phyloP scores from a whole-genome alignment of 2,797 vertebrate genomes.

The Threskiornis aethiopicus region DNA sequence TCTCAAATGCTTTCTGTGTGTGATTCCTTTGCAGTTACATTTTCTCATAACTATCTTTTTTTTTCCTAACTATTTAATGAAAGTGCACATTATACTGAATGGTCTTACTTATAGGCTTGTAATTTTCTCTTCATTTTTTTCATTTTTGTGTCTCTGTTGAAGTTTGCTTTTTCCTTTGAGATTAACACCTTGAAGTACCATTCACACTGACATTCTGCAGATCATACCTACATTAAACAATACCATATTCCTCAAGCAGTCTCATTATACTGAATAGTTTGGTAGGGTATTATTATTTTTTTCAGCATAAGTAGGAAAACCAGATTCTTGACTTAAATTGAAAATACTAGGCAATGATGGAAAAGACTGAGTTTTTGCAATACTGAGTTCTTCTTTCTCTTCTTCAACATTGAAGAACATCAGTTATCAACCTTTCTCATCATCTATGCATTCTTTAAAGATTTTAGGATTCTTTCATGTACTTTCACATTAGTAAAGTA shows the following conservation, averaged over 20 bases:
- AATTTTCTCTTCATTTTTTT: background rate
- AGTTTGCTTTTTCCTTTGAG: background rate
- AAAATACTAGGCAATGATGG: background rate
- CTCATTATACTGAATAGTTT: background rate
- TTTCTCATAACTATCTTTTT: background rate
- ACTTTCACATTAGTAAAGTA: background rate
- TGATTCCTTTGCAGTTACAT: background rate
- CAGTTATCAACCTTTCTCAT: background rate
- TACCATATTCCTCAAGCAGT: background rate
- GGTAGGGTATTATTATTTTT: background rate
- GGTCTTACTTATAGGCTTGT: background rate
- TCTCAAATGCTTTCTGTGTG: background rate
- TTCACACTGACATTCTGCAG: background rate
- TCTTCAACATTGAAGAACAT: background rate
- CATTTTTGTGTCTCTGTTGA: background rate
- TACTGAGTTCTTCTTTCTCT: background rate
- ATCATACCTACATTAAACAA: background rate
- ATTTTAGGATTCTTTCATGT: background rate
- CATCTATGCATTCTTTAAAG: background rate
- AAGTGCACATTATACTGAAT: background rate
- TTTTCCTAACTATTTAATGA: background rate
- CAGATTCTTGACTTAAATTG: background rate
- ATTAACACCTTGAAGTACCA: background rate
- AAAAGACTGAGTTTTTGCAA: background rate
- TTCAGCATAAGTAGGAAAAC: background rate